A percentile compares a stretch with the other conserved stretches of the same genome.
These are phyloP conservation scores for Lutjanus erythropterus DNA, from an alignment of 2,113 vertebrate species.

Conservation along the genomic window DNA sequence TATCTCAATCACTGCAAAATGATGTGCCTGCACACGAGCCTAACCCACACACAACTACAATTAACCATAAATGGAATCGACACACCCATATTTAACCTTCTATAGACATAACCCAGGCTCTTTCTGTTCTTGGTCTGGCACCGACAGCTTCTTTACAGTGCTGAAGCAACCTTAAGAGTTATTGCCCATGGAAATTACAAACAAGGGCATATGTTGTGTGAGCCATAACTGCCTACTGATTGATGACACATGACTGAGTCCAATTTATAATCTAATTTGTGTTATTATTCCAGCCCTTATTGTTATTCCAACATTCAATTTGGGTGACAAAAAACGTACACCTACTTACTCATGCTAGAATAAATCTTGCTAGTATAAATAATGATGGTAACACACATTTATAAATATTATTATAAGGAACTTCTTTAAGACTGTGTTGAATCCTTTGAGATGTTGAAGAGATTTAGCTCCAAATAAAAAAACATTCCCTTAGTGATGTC, in stretches of 20 bases:
- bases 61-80: conserved; percentile 31
- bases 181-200: conserved; percentile 15
- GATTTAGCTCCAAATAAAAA: conserved; percentile 10
- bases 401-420: conserved; percentile 14
- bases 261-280: conserved; percentile 7
- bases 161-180: conserved; percentile 17
- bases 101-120: conserved; percentile 35
- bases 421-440: not conserved
- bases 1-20: conserved; percentile 33
- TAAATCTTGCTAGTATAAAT: conserved; percentile 16
- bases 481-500: not conserved
- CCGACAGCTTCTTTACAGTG: conserved; percentile 2
- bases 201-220: conserved; percentile 12
- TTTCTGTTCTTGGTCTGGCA: conserved; percentile 34
- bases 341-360: not conserved
- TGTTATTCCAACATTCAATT: conserved; percentile 30
- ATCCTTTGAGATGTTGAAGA: conserved; percentile 11
- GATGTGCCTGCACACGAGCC: conserved; percentile 4
- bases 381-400: not conserved
- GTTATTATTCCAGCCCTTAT: conserved; percentile 16
- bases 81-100: conserved; percentile 34
- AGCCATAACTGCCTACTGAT: conserved; percentile 13
- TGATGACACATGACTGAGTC: conserved; percentile 15
- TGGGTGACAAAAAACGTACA: conserved; percentile 14
- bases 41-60: conserved; percentile 23